phyloP scores from a whole-genome alignment of 2,113 vertebrate genomes.

The Micromys minutus region DNA sequence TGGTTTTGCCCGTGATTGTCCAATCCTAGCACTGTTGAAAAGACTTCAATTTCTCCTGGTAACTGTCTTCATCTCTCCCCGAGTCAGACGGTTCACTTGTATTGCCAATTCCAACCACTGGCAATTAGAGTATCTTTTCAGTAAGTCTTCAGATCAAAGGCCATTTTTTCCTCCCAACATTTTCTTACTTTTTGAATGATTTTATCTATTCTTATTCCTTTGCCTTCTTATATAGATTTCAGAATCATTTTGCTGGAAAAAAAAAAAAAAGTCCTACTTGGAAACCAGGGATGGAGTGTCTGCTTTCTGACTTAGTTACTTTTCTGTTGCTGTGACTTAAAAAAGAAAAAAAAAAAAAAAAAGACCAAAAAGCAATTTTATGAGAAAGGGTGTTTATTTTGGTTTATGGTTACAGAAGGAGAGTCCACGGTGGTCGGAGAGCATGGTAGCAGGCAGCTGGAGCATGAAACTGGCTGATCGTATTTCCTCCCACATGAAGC shows the following conservation, averaged over 20 bases:
- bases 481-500: not conserved
- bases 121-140: not conserved
- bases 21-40: not conserved
- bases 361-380: not conserved
- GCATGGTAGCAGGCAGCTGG: not conserved
- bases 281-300: not conserved
- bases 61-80: not conserved
- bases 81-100: not conserved
- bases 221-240: constrained; percentile 50
- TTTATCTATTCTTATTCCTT: not conserved
- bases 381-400: not conserved
- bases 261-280: not conserved
- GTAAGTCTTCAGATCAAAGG: constrained; percentile 42
- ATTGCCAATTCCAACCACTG: not conserved
- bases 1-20: not conserved
- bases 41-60: not conserved
- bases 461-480: not conserved
- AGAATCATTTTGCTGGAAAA: constrained; percentile 25
- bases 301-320: not conserved
- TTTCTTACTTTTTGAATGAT: constrained; percentile 26
- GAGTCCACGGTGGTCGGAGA: not conserved
- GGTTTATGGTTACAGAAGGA: not conserved
- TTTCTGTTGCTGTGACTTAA: no score
- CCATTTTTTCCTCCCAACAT: not conserved
- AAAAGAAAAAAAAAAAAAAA: not conserved